Percentiles rank a stretch among this genome's conserved stretches.
These are phyloP conservation scores for Phoeniculus purpureus DNA, from an alignment of 2,797 vertebrate species.

Conservation along the genomic window DNA sequence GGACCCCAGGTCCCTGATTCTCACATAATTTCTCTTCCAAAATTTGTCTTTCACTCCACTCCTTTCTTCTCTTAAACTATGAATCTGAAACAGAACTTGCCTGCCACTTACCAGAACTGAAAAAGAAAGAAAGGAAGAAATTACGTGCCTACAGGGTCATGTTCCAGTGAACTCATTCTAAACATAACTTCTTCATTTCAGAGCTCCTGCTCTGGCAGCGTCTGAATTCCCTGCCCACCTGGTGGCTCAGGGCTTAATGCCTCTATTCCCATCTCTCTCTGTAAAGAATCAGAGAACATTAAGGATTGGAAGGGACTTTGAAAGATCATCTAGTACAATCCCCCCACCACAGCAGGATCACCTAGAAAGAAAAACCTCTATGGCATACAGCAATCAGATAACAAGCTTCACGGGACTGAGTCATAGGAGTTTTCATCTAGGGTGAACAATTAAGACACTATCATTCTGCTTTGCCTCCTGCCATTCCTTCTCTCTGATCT, in stretches of 20 bases:
- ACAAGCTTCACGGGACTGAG: neutral
- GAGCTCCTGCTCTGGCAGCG: neutral
- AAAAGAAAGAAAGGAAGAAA: slow-evolving; percentile 14
- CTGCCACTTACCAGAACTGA: neutral
- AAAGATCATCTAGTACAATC: too few species aligned
- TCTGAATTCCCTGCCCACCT: neutral
- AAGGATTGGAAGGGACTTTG: too few species aligned
- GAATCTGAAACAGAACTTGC: neutral
- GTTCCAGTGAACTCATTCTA: slow-evolving; percentile 40
- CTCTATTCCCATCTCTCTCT: neutral
- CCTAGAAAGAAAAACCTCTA: neutral
- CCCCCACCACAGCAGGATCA: too few species aligned
- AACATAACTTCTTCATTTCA: slow-evolving; percentile 37
- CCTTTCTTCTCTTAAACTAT: neutral
- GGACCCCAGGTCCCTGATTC: too few species aligned
- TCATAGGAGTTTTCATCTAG: neutral
- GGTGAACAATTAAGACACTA: neutral
- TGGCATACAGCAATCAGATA: neutral
- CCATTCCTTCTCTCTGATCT: neutral
- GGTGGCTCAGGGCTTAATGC: neutral
- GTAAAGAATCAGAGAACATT: too few species aligned
- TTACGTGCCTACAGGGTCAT: neutral
- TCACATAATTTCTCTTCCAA: neutral
- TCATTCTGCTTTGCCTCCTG: neutral
- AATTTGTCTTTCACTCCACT: neutral